Percentiles rank a stretch among this genome's conserved stretches.
phyloP scores from a whole-genome alignment of 1,140 invertebrate species.

The Solenopsis invicta region DNA sequence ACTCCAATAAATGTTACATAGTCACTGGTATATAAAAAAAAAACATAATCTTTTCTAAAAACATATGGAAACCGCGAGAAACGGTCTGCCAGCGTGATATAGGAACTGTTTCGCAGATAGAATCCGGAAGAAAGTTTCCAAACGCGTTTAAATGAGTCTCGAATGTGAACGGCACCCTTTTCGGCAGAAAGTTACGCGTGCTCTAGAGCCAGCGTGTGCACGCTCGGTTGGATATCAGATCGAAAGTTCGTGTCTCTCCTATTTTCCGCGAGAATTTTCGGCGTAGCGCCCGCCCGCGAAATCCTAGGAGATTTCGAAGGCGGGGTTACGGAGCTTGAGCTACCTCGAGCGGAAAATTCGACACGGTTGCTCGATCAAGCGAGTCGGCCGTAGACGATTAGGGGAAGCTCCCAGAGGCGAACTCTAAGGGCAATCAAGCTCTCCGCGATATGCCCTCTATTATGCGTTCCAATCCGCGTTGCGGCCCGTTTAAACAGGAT shows the following conservation, averaged over 20 bases:
- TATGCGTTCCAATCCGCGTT: constrained; percentile 55
- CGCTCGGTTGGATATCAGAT: constrained; percentile 73
- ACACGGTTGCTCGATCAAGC: constrained; percentile 77
- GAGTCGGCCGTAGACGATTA: constrained; percentile 75
- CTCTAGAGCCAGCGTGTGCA: constrained; percentile 51
- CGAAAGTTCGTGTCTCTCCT: constrained; percentile 75
- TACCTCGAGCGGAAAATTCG: constrained; percentile 63
- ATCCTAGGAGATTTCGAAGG: constrained; percentile 69
- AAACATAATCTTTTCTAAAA: not conserved
- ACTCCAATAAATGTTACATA: not conserved
- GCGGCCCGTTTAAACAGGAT: constrained; percentile 47
- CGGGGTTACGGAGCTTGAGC: constrained; percentile 23
- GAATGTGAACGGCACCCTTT: constrained; percentile 35
- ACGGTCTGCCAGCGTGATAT: not conserved
- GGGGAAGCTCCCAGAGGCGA: constrained; percentile 70
- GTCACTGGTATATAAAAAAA: not conserved
- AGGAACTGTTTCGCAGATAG: constrained; percentile 35
- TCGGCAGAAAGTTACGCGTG: constrained; percentile 67
- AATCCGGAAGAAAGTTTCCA: constrained; percentile 50
- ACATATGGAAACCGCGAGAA: not conserved
- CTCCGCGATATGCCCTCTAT: constrained; percentile 56
- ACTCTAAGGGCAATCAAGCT: constrained; percentile 73
- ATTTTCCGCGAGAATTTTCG: constrained; percentile 76
- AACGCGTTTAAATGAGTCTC: constrained; percentile 68
- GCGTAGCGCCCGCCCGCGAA: constrained; percentile 67